Evolutionary conservation across 2,113 vertebrate species (phyloP), one percentile per base, ranked within the genome.

Genomic region (Acanthisitta chloris): DNA sequence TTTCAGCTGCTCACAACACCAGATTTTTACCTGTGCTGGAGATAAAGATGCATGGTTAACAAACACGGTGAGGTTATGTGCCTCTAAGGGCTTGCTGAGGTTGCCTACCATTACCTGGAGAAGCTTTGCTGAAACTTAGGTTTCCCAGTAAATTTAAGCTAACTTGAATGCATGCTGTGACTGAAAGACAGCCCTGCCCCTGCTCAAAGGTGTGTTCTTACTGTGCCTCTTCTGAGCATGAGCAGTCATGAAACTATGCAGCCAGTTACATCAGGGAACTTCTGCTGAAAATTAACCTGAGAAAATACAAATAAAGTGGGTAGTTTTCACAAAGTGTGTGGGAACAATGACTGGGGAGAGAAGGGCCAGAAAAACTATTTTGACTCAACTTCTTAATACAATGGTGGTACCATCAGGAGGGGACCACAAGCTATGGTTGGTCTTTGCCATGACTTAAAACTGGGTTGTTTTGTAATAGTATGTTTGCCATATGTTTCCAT

Each of bases 251-350:
- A 91, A 93, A 69, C 40, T 9, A 23, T 8, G 26, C 51, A 73
- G 42, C n/a, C 69, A 21, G 36, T n/a, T 43, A 91, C 34, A 57
- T 51, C 55, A 84, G 81, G 67, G 64, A 86, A 83, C 17, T 82
- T 90, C 67, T 93, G 57, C 81, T 83, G 88, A 93, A 94, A 93
- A 76, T 51, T 74, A 81, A 86, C 67, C 54, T 54, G 45, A 86
- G 92, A 88, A 91, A 73, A 65, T 45, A 94, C 62, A 88, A 93
- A 93, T 92, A 57, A 57, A 90, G 67, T 3, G 54, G 79, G 80
- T 61, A 15, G 48, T 61, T 94, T 92, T 88, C 57, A 76, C n/a
- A 8, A 46, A 38, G 33, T 0, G 0, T 66, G 31, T 61, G 42
- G 29, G 46, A 77, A 62, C 17, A 46, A 10, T 12, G 20, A 54